Conservation (phyloP, 2,888 invertebrate genomes). For the Eupeodes latifasciatus region DNA sequence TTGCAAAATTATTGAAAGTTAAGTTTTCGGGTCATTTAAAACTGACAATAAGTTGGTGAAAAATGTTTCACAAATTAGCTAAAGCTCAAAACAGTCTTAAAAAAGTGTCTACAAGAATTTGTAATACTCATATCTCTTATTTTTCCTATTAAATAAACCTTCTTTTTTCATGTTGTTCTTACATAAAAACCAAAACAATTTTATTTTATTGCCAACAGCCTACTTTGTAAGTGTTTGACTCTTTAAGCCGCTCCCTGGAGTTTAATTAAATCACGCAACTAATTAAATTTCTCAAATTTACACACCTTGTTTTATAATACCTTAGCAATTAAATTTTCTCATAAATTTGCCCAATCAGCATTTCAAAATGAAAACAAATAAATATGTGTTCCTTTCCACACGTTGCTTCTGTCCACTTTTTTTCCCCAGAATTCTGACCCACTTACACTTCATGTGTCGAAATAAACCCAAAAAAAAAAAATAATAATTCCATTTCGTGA, state of each 20-base stretch:
- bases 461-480: neutral
- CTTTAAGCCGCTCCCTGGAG: neutral
- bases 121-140: no score
- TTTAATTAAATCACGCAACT: slow-evolving; percentile 23
- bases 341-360: slow-evolving; percentile 71
- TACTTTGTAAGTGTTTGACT: no score
- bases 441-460: slow-evolving; percentile 43
- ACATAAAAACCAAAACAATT: no score
- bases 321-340: slow-evolving; percentile 64
- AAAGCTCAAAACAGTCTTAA: no score
- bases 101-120: no score
- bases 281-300: slow-evolving; percentile 41
- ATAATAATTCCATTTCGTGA: slow-evolving; percentile 23
- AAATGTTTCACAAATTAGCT: no score
- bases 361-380: slow-evolving; percentile 52
- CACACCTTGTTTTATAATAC: slow-evolving; percentile 39
- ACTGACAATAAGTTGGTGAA: no score
- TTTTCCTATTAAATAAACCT: no score
- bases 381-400: slow-evolving; percentile 48
- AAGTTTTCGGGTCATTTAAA: no score
- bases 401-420: slow-evolving; percentile 49
- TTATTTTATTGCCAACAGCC: no score
- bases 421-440: slow-evolving; percentile 44
- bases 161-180: no score
- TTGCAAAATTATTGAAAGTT: no score